Conservation (phyloP, 2,888 invertebrate species). For the Trissonchulus latispiculum region DNA sequence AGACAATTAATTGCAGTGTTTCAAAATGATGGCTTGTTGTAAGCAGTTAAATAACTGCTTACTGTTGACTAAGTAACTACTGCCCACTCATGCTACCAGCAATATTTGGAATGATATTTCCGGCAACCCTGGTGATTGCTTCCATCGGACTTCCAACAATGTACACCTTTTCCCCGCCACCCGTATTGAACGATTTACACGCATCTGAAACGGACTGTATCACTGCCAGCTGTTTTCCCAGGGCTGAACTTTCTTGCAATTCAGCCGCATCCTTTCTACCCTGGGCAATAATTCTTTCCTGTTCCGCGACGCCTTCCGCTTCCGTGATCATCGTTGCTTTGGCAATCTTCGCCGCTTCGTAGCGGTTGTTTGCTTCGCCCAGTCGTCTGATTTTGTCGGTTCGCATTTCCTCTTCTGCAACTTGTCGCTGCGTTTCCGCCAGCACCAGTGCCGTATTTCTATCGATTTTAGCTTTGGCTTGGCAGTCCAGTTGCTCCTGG, state of each 20-base stretch:
- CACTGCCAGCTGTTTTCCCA: conserved; percentile 10
- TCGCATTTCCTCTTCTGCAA: conserved; percentile 10
- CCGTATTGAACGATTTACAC: no score
- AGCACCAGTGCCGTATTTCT: conserved; percentile 16
- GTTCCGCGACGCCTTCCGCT: conserved; percentile 1
- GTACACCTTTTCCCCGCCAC: no score
- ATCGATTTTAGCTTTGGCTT: conserved; percentile 16
- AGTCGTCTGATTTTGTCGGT: background rate
- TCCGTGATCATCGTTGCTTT: background rate
- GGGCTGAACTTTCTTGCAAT: background rate
- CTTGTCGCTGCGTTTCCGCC: conserved; percentile 13
- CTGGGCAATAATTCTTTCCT: conserved; percentile 5
- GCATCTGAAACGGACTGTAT: background rate
- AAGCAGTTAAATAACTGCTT: no score
- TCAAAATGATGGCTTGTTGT: no score
- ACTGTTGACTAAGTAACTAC: no score
- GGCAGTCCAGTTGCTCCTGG: conserved; percentile 11
- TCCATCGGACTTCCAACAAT: no score
- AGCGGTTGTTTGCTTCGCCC: conserved; percentile 3
- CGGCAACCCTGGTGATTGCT: no score
- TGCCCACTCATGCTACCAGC: no score
- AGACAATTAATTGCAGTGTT: no score
- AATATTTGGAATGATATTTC: no score
- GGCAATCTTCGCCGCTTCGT: conserved; percentile 4
- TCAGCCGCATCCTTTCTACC: conserved; percentile 2